Percentiles rank a stretch among this genome's conserved stretches.
These are phyloP conservation scores for Philonicus albiceps DNA, from an alignment of 2,888 invertebrate genomes.

Conservation along the genomic window DNA sequence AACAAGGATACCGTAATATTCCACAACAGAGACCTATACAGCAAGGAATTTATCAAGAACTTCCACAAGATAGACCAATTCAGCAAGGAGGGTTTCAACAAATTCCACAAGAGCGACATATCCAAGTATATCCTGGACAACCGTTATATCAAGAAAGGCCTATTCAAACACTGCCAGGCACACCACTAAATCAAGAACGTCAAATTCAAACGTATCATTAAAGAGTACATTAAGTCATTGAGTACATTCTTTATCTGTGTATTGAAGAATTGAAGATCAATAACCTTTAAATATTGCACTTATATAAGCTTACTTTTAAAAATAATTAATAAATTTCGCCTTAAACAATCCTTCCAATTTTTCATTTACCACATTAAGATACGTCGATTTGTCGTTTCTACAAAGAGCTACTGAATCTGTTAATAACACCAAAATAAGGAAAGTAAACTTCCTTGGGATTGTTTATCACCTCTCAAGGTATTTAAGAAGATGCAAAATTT, in stretches of 20 bases:
- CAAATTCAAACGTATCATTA: background rate
- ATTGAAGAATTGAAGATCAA: background rate
- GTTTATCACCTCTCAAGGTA: background rate
- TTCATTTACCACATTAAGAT: background rate
- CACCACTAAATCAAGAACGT: background rate
- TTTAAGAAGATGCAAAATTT: background rate
- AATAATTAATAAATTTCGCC: background rate
- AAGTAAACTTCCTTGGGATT: background rate
- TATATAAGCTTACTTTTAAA: background rate
- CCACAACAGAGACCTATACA: background rate
- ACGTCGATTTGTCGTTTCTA: background rate
- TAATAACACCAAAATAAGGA: background rate
- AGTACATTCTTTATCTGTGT: background rate
- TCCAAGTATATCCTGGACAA: background rate
- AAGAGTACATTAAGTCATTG: background rate
- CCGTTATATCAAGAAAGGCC: background rate
- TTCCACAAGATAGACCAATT: conserved; percentile 13
- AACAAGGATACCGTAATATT: background rate
- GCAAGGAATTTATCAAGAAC: background rate
- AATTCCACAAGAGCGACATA: background rate
- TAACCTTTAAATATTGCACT: background rate
- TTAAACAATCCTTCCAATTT: background rate
- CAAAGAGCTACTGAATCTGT: background rate
- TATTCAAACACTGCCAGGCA: background rate
- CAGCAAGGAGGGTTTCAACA: background rate